These are phyloP conservation scores for Pteropus rufus DNA, from an alignment of 2,797 vertebrate species.

Conservation along the genomic window DNA sequence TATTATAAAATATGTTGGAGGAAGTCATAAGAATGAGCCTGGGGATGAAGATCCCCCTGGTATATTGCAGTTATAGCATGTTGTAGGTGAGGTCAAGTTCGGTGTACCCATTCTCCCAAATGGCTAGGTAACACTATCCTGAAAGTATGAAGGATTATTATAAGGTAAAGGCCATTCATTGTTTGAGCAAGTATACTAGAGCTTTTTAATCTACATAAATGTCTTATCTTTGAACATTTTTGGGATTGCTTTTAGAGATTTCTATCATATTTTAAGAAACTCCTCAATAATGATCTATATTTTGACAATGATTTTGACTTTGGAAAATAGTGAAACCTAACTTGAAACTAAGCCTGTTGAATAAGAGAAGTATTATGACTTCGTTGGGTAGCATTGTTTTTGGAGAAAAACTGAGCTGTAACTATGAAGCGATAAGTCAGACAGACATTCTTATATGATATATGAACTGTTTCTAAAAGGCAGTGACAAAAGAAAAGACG, in stretches of 20 bases:
- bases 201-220: not conserved
- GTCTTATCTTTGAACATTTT: not conserved
- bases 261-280: not conserved
- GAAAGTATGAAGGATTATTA: not conserved
- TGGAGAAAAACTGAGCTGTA: not conserved
- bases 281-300: not conserved
- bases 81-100: not conserved
- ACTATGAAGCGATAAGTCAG: not conserved
- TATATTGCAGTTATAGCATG: not conserved
- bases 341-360: not conserved
- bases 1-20: not conserved
- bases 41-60: not conserved
- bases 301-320: conserved; percentile 24
- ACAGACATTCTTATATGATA: not conserved
- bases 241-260: not conserved
- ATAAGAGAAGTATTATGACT: not conserved
- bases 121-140: not conserved
- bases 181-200: not conserved
- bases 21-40: not conserved
- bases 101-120: not conserved
- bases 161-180: not conserved
- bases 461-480: not conserved
- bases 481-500: not conserved
- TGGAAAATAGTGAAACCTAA: not conserved
- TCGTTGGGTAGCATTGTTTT: not conserved